phyloP scores from a whole-genome alignment of 2,888 invertebrate genomes.

The Diaprepes abbreviatus region DNA sequence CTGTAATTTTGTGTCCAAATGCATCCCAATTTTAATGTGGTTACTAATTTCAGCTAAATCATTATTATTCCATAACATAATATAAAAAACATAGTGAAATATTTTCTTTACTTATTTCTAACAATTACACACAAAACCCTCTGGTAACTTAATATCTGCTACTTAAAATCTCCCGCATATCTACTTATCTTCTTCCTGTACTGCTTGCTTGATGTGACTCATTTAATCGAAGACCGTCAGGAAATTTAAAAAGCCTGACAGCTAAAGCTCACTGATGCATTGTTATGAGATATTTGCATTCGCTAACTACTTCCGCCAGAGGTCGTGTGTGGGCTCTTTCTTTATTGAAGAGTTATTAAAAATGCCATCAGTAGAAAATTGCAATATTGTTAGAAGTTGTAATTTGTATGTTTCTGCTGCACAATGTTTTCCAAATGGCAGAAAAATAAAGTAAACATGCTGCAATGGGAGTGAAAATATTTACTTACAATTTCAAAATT shows the following conservation, averaged over 20 bases:
- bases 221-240: conserved; percentile 38
- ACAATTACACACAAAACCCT: background rate
- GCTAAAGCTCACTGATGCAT: conserved; percentile 33
- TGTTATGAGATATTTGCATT: conserved; percentile 53
- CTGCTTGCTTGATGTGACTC: conserved; percentile 31
- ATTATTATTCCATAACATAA: too few species aligned
- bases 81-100: too few species aligned
- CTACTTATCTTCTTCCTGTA: conserved; percentile 38
- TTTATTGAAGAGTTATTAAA: conserved; percentile 12
- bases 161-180: conserved; percentile 32
- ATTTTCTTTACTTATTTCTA: too few species aligned
- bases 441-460: too few species aligned
- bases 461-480: too few species aligned
- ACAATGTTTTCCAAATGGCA: too few species aligned
- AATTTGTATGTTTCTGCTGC: too few species aligned
- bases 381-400: background rate
- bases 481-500: too few species aligned
- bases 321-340: conserved; percentile 48
- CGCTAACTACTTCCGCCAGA: conserved; percentile 54
- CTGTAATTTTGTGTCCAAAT: too few species aligned
- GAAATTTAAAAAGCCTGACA: conserved; percentile 37
- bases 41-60: too few species aligned
- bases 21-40: too few species aligned
- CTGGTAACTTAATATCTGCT: conserved; percentile 26
- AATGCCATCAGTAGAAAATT: background rate